These are phyloP conservation scores for Harpalus rubripes DNA, from an alignment of 2,888 invertebrate genomes.

Conservation along the genomic window DNA sequence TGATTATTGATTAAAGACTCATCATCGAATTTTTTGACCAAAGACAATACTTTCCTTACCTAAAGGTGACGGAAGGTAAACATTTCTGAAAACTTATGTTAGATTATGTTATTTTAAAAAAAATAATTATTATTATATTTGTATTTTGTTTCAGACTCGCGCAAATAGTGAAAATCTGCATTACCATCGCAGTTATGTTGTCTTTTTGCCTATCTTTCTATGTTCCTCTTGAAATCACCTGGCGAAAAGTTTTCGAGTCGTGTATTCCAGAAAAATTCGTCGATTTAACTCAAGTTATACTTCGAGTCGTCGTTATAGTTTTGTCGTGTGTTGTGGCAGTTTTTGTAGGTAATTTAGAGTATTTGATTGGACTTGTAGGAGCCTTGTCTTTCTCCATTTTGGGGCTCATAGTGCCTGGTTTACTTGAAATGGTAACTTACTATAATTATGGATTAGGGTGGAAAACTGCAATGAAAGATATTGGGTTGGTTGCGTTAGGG, in stretches of 20 bases:
- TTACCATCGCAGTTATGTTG: slow-evolving; percentile 93
- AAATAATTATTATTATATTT: too few species aligned
- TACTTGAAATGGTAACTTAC: slow-evolving; percentile 85
- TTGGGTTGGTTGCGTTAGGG: slow-evolving; percentile 81
- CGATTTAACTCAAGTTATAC: slow-evolving; percentile 79
- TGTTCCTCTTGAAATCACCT: slow-evolving; percentile 95
- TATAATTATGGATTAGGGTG: slow-evolving; percentile 85
- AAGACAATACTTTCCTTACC: too few species aligned
- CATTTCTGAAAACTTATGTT: too few species aligned
- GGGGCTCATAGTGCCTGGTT: slow-evolving; percentile 87
- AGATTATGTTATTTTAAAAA: too few species aligned
- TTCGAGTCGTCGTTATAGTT: slow-evolving; percentile 79
- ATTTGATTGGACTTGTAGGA: slow-evolving; percentile 94
- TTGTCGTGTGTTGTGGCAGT: slow-evolving; percentile 86
- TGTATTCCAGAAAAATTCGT: slow-evolving; percentile 79
- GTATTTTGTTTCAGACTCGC: slow-evolving; percentile 81
- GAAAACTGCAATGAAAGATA: slow-evolving; percentile 83
- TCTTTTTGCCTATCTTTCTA: slow-evolving; percentile 97
- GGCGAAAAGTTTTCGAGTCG: slow-evolving; percentile 83
- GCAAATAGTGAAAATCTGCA: slow-evolving; percentile 89
- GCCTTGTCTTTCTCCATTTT: slow-evolving; percentile 84
- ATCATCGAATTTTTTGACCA: too few species aligned
- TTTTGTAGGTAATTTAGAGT: slow-evolving; percentile 89
- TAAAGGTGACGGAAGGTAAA: too few species aligned
- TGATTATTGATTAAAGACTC: too few species aligned